Conservation (phyloP, 2,888 invertebrate genomes). For the Aproaerema taeniolella region DNA sequence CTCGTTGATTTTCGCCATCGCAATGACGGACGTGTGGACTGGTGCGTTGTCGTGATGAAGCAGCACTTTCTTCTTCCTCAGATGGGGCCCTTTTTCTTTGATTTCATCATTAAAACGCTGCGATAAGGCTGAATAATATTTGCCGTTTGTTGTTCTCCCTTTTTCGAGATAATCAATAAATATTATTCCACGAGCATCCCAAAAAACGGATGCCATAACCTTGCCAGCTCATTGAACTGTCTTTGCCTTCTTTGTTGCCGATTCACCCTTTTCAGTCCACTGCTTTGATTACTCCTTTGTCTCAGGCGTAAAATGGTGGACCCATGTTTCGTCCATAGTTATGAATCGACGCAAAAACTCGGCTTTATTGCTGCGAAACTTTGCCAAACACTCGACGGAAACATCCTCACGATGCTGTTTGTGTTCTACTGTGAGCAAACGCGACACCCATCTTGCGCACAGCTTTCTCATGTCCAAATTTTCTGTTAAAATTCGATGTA, state of each 20-base stretch:
- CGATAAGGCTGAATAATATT: slow-evolving; percentile 10
- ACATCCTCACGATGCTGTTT: not conserved
- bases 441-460: slow-evolving; percentile 31
- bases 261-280: slow-evolving; percentile 4
- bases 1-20: not conserved
- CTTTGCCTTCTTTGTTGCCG: slow-evolving; percentile 8
- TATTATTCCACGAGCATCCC: slow-evolving; percentile 16
- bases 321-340: slow-evolving; percentile 22
- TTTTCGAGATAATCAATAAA: slow-evolving; percentile 20
- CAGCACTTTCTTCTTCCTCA: slow-evolving; percentile 16
- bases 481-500: slow-evolving; percentile 22
- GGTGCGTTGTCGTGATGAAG: slow-evolving; percentile 16
- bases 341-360: slow-evolving; percentile 19
- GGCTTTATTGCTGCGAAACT: slow-evolving; percentile 6
- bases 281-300: slow-evolving; percentile 17
- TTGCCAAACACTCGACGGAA: slow-evolving; percentile 9
- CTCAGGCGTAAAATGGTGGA: slow-evolving; percentile 17
- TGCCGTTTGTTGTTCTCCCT: slow-evolving; percentile 16
- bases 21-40: not conserved
- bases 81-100: slow-evolving; percentile 14
- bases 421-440: slow-evolving; percentile 20
- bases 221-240: slow-evolving; percentile 5
- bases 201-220: slow-evolving; percentile 16
- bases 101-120: slow-evolving; percentile 11
- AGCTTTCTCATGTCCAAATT: slow-evolving; percentile 25